Evolutionary conservation across 2,888 invertebrate species (phyloP).

Genomic region (Drosophila quinaria): DNA sequence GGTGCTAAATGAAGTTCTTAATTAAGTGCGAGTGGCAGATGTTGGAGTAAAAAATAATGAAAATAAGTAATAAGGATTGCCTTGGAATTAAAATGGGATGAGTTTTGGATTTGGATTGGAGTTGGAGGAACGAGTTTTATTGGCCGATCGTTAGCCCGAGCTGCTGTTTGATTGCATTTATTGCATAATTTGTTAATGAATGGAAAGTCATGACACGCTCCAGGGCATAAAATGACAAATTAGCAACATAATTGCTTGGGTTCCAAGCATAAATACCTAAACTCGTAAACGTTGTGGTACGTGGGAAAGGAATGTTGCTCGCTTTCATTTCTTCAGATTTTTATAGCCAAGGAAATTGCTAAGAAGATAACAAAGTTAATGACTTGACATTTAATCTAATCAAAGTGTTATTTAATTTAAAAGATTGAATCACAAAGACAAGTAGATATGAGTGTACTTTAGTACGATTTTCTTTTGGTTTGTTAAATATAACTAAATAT

Average conservation of each 20-base stretch:
- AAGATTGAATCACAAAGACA: neutral
- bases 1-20: constrained; percentile 82
- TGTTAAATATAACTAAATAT: no score
- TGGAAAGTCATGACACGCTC: constrained; percentile 63
- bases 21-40: constrained; percentile 77
- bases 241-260: constrained; percentile 56
- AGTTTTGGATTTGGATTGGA: constrained; percentile 2
- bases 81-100: constrained; percentile 46
- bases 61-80: constrained; percentile 31
- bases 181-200: constrained; percentile 77
- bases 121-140: constrained; percentile 58
- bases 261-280: constrained; percentile 10
- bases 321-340: neutral
- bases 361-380: constrained; percentile 7
- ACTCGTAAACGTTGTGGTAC: constrained; percentile 15
- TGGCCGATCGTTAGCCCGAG: constrained; percentile 70
- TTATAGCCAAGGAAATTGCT: constrained; percentile 1
- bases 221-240: constrained; percentile 65
- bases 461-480: neutral
- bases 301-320: constrained; percentile 46
- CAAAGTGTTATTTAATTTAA: neutral
- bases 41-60: constrained; percentile 28
- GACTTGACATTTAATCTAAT: constrained; percentile 17
- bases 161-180: constrained; percentile 71
- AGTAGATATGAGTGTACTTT: neutral